Evolutionary conservation across 2,797 vertebrate genomes (phyloP), one percentile per base, ranked within the genome.

Genomic region (Siniperca obscura): DNA sequence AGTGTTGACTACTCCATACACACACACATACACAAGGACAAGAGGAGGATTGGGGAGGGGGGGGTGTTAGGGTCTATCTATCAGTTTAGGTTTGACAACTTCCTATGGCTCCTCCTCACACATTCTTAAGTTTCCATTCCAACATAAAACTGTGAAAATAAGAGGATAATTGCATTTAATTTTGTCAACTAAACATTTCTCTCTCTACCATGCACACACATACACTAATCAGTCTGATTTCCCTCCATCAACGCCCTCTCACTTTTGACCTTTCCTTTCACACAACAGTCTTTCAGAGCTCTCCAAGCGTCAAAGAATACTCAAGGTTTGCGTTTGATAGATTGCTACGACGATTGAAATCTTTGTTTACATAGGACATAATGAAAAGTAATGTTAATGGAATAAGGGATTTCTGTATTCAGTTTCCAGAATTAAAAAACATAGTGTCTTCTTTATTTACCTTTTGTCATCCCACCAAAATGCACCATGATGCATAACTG

Each of bases 201-300:
- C 40, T 2, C 25, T 36, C 40, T 16, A 30, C 13, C 52, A 60
- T 30, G 1, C 57, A 17, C 57, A 30, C 57, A 8, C 40, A 22
- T 57, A 21, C 72, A 61, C 53, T 61, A 30, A 62, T 42, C 65
- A 70, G 9, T 30, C 52, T 66, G 42, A 65, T 79, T 62, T 75
- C 68, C 67, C 19, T 68, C 81, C 50, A 46, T 86, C 75, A 69
- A 50, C 78, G 38, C 56, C 10, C 36, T 80, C 52, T 84, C 78
- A 48, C 68, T 82, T 86, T 59, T 68, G 78, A 66, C 83, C 66
- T 69, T 76, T 36, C 56, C 55, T 25, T 71, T 76, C 81, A 84
- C 68, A 61, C 75, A 64, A 46, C 3, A 1, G 27, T 56, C 72
- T 76, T 48, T 78, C 62, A 81, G 50, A 70, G 50, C 68, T 48